Conservation (phyloP, 2,797 vertebrate species). For the Micrastur ruficollis region DNA sequence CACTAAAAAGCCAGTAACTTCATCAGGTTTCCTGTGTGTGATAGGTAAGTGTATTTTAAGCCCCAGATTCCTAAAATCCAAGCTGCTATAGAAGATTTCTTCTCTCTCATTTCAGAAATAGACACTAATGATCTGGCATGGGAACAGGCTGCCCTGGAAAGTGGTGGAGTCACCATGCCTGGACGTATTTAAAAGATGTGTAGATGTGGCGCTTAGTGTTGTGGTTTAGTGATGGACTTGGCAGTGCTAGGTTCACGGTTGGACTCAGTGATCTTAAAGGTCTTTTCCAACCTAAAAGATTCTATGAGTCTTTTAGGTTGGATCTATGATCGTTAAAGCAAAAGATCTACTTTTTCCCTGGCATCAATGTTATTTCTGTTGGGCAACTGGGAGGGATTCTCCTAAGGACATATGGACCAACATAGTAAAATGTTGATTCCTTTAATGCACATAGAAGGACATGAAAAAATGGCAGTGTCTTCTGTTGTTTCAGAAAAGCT, state of each 20-base stretch:
- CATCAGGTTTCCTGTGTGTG: background rate
- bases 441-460: background rate
- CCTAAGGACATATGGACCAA: background rate
- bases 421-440: background rate
- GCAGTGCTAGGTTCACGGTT: too few species aligned
- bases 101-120: background rate
- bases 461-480: background rate
- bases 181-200: too few species aligned
- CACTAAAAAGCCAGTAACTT: background rate
- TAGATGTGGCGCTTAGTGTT: too few species aligned
- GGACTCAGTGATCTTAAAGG: too few species aligned
- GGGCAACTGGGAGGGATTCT: background rate
- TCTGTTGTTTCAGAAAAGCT: background rate
- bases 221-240: too few species aligned
- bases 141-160: too few species aligned
- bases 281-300: too few species aligned
- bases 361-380: background rate
- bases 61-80: background rate
- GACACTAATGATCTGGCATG: background rate
- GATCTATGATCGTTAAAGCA: background rate
- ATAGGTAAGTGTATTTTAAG: background rate
- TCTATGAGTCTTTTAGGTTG: too few species aligned
- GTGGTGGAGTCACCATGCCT: too few species aligned
- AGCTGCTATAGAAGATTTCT: background rate
- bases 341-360: background rate